These are phyloP conservation scores for Pterocles orientalis DNA, from an alignment of 2,113 vertebrate genomes.

Conservation along the genomic window DNA sequence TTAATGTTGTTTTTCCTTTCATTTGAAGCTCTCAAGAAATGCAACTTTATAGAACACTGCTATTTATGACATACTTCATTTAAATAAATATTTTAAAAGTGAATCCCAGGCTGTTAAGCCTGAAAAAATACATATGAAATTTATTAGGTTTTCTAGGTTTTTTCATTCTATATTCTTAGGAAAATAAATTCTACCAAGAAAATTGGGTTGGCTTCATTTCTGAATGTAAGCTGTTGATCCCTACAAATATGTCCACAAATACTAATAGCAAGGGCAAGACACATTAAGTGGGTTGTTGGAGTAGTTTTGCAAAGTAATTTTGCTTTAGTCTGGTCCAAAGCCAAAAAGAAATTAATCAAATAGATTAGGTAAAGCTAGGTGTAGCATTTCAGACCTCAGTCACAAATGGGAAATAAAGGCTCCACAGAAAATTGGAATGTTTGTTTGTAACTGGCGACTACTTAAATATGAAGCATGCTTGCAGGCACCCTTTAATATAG, in stretches of 20 bases:
- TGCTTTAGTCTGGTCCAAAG: neutral
- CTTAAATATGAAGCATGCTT: neutral
- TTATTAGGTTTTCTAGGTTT: neutral
- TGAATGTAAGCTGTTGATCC: neutral
- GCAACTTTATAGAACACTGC: neutral
- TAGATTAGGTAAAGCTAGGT: slow-evolving; percentile 20
- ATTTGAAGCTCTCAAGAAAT: neutral
- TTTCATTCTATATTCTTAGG: neutral
- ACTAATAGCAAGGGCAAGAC: neutral
- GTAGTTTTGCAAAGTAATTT: slow-evolving; percentile 23
- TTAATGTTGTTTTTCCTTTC: neutral
- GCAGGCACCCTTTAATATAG: neutral
- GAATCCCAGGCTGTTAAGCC: neutral
- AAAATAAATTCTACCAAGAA: neutral
- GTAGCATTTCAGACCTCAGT: neutral
- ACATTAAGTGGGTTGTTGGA: neutral
- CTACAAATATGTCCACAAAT: neutral
- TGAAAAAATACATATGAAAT: neutral
- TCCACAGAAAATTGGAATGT: slow-evolving; percentile 15
- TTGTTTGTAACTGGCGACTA: neutral
- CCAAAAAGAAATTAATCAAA: slow-evolving; percentile 25
- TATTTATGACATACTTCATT: neutral
- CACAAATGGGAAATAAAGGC: slow-evolving; percentile 23
- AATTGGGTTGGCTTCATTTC: neutral
- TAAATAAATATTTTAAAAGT: neutral